A percentile compares a stretch with the other conserved stretches of the same genome.
Evolutionary conservation across 2,888 invertebrate genomes (phyloP).

Genomic region (Loripinus fragilis): DNA sequence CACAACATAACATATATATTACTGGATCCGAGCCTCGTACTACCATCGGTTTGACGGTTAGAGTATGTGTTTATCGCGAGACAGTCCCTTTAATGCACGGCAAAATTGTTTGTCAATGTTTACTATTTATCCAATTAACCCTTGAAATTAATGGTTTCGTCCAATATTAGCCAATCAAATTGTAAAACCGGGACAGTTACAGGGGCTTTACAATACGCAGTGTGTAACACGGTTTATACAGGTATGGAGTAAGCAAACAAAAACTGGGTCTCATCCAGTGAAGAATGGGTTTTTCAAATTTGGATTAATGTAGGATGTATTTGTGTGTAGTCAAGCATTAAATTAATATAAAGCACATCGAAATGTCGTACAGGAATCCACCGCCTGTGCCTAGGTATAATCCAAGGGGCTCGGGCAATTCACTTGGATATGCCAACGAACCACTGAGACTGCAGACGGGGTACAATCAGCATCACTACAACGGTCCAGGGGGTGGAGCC

Average conservation of each 20-base stretch:
- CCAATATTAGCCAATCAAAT: constrained; percentile 7
- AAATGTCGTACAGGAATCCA: constrained; percentile 37
- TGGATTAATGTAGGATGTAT: background rate
- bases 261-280: background rate
- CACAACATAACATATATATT: too few relatives aligned
- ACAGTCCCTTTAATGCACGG: background rate
- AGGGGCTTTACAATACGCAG: background rate
- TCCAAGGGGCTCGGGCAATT: constrained; percentile 33
- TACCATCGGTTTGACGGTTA: too few relatives aligned
- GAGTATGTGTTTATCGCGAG: background rate
- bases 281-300: background rate
- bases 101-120: too few relatives aligned
- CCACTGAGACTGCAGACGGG: constrained; percentile 57
- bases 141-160: background rate
- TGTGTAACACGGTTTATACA: background rate
- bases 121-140: background rate
- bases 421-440: constrained; percentile 52
- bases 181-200: background rate
- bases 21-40: too few relatives aligned
- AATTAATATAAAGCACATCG: background rate
- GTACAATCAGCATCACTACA: constrained; percentile 43
- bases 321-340: background rate
- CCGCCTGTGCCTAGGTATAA: constrained; percentile 57
- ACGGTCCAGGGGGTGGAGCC: constrained; percentile 36
- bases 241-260: constrained; percentile 9